A percentile compares a stretch with the other conserved stretches of the same genome.
phyloP scores from a whole-genome alignment of 1,140 invertebrate genomes.

The Lepidurus apus region DNA sequence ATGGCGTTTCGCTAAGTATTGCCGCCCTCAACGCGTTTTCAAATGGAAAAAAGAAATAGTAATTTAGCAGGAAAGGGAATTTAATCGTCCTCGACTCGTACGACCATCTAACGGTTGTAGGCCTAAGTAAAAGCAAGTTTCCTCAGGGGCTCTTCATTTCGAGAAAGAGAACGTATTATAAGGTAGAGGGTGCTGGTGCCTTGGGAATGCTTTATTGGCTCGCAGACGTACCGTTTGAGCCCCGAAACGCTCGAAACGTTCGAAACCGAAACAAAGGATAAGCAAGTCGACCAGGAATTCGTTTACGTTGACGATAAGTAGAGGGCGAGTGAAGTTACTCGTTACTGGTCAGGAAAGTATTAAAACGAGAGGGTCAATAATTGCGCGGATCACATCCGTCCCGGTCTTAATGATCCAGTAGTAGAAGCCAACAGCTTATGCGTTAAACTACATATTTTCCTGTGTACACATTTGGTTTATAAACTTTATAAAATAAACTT shows the following conservation, averaged over 20 bases:
- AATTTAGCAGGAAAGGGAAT: background rate
- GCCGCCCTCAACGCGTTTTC: background rate
- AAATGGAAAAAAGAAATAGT: background rate
- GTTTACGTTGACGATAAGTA: background rate
- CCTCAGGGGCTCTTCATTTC: background rate
- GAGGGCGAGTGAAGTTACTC: slow-evolving; percentile 2
- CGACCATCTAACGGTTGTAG: slow-evolving; percentile 21
- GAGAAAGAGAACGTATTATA: background rate
- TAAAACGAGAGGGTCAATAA: background rate
- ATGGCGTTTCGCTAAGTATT: background rate
- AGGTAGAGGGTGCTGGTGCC: background rate
- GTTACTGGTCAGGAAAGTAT: no score
- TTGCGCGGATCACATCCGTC: background rate
- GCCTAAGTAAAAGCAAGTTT: background rate
- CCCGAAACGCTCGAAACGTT: background rate
- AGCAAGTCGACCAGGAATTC: background rate
- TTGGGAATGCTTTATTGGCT: background rate
- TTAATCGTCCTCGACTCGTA: background rate
- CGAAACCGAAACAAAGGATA: background rate
- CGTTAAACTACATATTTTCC: no score
- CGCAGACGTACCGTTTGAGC: background rate
- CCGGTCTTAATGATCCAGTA: no score
- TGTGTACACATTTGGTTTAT: background rate
- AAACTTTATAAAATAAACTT: background rate
- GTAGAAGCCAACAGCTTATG: no score